Evolutionary conservation across 2,113 vertebrate genomes (phyloP).

Genomic region (Corythornis vintsioides): DNA sequence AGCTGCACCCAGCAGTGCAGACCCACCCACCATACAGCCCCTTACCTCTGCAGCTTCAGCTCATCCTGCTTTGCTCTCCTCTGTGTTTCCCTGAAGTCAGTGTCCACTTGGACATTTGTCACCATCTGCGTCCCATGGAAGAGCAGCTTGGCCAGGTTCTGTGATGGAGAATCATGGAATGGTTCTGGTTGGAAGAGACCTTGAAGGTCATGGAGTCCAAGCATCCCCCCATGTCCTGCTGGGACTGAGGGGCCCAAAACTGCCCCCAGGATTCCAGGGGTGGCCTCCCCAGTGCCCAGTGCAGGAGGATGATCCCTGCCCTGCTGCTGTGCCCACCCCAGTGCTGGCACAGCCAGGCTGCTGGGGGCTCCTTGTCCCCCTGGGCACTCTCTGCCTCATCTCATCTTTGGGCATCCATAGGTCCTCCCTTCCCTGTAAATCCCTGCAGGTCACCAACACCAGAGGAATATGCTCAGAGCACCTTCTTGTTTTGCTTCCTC

Average conservation of each 20-base stretch:
- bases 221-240: too few species aligned
- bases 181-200: not conserved
- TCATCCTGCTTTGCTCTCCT: conserved; percentile 76
- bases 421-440: not conserved
- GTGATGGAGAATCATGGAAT: not conserved
- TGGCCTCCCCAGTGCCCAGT: too few species aligned
- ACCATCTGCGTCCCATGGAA: conserved; percentile 76
- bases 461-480: not conserved
- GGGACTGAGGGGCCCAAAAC: too few species aligned
- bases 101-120: conserved; percentile 81
- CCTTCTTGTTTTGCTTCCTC: not conserved
- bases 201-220: not conserved
- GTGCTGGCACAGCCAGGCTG: too few species aligned
- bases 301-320: too few species aligned
- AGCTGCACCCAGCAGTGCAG: not conserved
- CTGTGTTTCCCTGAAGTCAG: conserved; percentile 76
- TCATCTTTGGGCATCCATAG: not conserved
- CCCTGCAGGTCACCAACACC: not conserved
- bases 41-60: conserved; percentile 77
- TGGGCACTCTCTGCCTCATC: too few species aligned
- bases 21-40: accelerated
- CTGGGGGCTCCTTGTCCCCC: too few species aligned
- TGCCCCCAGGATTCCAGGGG: too few species aligned
- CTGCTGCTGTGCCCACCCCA: too few species aligned
- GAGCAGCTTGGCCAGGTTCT: conserved; percentile 79